phyloP scores from a whole-genome alignment of 2,113 vertebrate genomes.

The Apus apus region DNA sequence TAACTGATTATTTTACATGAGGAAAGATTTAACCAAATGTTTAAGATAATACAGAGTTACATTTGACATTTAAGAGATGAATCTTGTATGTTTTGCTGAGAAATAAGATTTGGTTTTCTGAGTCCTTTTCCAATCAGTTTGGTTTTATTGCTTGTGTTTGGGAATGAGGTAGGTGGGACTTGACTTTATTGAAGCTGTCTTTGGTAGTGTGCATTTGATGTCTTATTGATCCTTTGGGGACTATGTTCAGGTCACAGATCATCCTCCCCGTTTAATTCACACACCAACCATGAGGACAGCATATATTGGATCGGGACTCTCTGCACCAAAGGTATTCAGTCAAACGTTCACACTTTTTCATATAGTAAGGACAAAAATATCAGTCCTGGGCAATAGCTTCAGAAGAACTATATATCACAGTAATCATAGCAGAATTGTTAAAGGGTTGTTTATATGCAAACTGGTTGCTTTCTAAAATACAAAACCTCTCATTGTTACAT shows the following conservation, averaged over 20 bases:
- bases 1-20: neutral
- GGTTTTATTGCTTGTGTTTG: neutral
- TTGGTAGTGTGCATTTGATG: conserved; percentile 1
- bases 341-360: neutral
- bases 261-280: conserved; percentile 82
- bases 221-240: conserved; percentile 11
- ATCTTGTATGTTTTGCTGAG: neutral
- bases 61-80: neutral
- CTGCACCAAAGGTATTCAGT: conserved; percentile 85
- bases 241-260: conserved; percentile 84
- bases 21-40: neutral
- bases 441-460: neutral
- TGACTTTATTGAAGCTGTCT: neutral
- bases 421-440: neutral
- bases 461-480: neutral
- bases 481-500: neutral
- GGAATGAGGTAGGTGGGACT: neutral
- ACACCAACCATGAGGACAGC: conserved; percentile 90
- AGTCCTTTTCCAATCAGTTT: neutral
- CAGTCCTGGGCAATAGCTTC: neutral
- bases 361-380: neutral
- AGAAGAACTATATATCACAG: neutral
- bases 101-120: neutral
- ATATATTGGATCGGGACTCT: conserved; percentile 86
- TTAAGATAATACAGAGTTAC: neutral